Base-by-base conservation (phyloP, 1,140 invertebrate species). In the Ips nitidus region DNA sequence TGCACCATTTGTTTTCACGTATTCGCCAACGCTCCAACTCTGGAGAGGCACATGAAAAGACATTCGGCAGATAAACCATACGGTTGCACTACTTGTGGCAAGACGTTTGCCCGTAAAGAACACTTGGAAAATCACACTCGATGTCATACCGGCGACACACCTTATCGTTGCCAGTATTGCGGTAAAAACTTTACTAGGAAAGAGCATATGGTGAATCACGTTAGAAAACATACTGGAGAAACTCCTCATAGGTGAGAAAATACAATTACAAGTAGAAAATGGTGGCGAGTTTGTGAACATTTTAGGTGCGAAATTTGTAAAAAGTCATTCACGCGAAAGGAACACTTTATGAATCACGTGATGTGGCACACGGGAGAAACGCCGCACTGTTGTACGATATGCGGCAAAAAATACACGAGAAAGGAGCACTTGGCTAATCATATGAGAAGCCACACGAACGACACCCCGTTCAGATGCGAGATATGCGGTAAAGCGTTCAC, bases 401-500 rank as follows among this genome's bases (percentile, higher is more conserved):
- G 89, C 78, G 88, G 88, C 70, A 91, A 91, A 83, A 90, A 90
- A 76, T 91, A 90, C 81, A 91, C 89, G 59, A 86, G 89, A 68
- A 91, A 90, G 80, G 89, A 91, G 79, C 89, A 91, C 82, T 84
- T 90, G 75, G 85, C 87, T 69, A 90, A 90, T 80, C 89, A 91
- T 80, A 89, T 90, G 87, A 84, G 89, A 63, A 89, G 89, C 50
- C 90, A 91, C 78, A 84, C 84, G 6, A 84, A 83, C 73, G 83
- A 83, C 76, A 83, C 83, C 62, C 78, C 78, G 7, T 81, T 81
- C 66, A 69, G 77, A 74, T 93, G 90, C 81, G 89, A 92, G 80
- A 89, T 91, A 79, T 95, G 93, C 82, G 89, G 89, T 78, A 94
- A 94, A 83, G 90, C 90, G 52, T 95, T 95, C 81, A 93, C 91